Conservation (phyloP, 2,888 invertebrate species). For the Clostera curtula region DNA sequence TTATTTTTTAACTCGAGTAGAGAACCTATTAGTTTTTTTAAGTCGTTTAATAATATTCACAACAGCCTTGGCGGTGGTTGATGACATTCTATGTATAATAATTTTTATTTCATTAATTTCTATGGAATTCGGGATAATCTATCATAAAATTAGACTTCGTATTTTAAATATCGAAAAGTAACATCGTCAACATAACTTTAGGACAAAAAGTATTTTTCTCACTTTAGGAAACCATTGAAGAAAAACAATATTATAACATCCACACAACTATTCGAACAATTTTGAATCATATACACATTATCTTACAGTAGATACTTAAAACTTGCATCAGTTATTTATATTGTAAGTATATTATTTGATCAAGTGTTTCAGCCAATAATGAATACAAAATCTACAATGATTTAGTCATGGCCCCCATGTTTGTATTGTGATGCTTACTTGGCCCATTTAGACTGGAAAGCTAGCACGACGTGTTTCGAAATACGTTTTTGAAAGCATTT, state of each 20-base stretch:
- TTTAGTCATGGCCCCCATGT: constrained; percentile 16
- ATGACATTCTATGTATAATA: no score
- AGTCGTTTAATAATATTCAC: no score
- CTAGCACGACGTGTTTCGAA: no score
- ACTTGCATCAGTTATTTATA: constrained; percentile 5
- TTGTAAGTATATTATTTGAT: constrained; percentile 18
- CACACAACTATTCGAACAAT: constrained; percentile 1
- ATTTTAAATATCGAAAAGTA: no score
- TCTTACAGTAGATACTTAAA: constrained; percentile 1
- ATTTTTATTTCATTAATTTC: no score
- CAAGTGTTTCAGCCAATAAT: constrained; percentile 24
- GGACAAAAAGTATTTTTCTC: neutral
- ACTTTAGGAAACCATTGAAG: constrained; percentile 3
- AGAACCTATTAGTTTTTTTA: no score
- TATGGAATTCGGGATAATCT: no score
- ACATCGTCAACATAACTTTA: neutral
- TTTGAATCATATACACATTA: constrained; percentile 2
- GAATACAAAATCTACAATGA: constrained; percentile 25
- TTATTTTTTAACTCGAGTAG: no score
- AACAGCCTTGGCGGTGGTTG: no score
- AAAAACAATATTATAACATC: neutral
- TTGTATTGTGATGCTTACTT: constrained; percentile 5
- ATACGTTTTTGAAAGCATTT: no score
- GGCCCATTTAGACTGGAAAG: constrained; percentile 2
- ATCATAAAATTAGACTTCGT: no score